Evolutionary conservation across 2,888 invertebrate genomes (phyloP), one percentile per base, ranked within the genome.

Genomic region (Hetaerina titia): DNA sequence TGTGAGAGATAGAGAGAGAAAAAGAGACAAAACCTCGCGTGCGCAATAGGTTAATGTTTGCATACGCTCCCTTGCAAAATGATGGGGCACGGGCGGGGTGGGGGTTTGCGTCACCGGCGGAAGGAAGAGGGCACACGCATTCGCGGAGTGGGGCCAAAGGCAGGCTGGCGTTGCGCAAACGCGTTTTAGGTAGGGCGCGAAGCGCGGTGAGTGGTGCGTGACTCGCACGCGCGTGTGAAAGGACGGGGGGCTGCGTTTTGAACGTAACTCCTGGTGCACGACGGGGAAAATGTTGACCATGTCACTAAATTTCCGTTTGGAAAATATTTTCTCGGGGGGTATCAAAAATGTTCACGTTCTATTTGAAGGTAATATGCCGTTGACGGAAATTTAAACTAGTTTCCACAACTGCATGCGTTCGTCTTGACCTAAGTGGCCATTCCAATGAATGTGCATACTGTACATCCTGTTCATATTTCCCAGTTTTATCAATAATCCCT

Each of bases 21-120:
- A n/a, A 31, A 31, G 31, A 31, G 69, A 81, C 25, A 8, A 31
- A 81, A 22, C 25, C 25, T 81, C 81, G 81, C 81, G 81, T 81
- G 81, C 81, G 81, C 81, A 31, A 81, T 31, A 81, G 81, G 81
- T 81, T 81, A 81, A 81, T 81, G 81, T 81, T 81, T 81, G 81
- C 81, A 81, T 31, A 15, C 81, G 81, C 13, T 81, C 81, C 81
- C 81, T 81, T 81, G 81, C 81, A 81, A 81, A 81, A 81, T 81
- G 81, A 81, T 81, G 69, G 15, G 45, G 1, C 4, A 4, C 2
- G 45, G 45, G 45, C 2, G 45, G 45, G 19, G 69, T n/a, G 6
- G 81, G 31, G 9, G 81, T 13, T 81, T 81, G 81, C 81, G 81
- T 81, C 81, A 81, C 25, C n/a, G 19, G 19, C 2, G 69, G 69